Conservation (phyloP, 1,140 invertebrate genomes). For the Neodiprion lecontei region DNA sequence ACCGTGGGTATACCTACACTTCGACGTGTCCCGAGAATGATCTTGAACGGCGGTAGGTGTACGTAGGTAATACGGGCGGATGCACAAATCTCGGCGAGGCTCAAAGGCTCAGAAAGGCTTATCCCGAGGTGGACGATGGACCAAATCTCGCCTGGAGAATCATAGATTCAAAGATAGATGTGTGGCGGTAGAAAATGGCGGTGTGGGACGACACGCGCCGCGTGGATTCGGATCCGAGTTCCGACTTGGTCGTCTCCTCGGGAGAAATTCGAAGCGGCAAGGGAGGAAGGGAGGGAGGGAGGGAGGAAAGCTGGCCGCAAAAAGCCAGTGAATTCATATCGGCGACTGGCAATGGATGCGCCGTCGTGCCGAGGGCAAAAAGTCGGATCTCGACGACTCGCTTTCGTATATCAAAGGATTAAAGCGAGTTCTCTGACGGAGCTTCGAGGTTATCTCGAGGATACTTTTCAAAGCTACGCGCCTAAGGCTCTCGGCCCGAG, state of each 20-base stretch:
- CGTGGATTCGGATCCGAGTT: background rate
- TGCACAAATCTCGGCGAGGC: background rate
- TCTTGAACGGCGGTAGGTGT: background rate
- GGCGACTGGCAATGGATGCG: background rate
- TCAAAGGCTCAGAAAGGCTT: background rate
- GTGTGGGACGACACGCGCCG: background rate
- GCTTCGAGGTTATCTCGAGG: background rate
- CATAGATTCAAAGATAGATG: background rate
- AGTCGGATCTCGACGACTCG: too few relatives aligned
- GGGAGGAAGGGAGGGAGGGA: too few relatives aligned
- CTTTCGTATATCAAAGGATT: background rate
- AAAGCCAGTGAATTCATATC: conserved; percentile 7
- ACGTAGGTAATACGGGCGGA: background rate
- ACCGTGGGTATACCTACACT: too few relatives aligned
- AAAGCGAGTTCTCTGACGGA: background rate
- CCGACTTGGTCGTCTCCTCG: background rate
- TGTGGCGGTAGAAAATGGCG: background rate
- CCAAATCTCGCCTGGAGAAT: background rate
- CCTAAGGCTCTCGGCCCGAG: background rate
- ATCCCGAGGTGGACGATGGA: background rate
- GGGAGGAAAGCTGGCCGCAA: background rate
- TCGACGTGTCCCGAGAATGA: background rate
- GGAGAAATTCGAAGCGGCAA: background rate
- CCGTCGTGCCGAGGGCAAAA: too few relatives aligned
- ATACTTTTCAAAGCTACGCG: background rate